Evolutionary conservation across 2,888 invertebrate species (phyloP), one percentile per base, ranked within the genome.

Genomic region (Emmelina monodactyla): DNA sequence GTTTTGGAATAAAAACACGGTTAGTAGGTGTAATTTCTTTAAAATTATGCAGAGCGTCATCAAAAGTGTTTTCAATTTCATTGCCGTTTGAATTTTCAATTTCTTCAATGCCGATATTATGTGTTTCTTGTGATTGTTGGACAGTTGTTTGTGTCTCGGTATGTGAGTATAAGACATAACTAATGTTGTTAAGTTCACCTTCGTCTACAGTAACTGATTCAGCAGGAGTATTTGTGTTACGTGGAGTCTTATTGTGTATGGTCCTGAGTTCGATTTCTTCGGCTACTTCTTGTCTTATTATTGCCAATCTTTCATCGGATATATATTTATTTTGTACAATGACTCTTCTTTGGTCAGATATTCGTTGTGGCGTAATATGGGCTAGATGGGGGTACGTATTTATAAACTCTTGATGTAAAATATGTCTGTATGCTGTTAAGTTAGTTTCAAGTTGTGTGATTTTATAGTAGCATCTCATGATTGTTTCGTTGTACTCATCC

Each of bases 401-500:
- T 11, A 9, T 19, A 10, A 25, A 28, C 9, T 19, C 5, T 19
- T 6, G 9, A 19, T 19, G 9, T 19, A 19, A 19, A 6, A 9
- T 5, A 6, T 19, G 5, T 19, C 5, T 6, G 19, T 19, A 19
- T 19, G 5, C 5, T 19, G 5, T 19, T 19, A 9, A 6, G 19
- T 19, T 6, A 6, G 5, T 19, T 19, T 19, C 19, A 6, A 19
- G 19, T 10, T 33, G 15, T 7, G 35, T 35, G 3, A 19, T 9
- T n/a, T 28, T 30, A 2, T 35, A 28, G 22, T 38, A 38, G 2
- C 31, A 35, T 15, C 35, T 35, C 35, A 33, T 35, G 5, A 38
- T 38, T 16, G 35, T 35, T 22, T 14, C 14, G 31, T 36, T 36
- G 35, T 35, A 33, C 16, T 38, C 34, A 3, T 32, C 28, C 11